Conservation (phyloP, 2,797 vertebrate species). For the Poecilia picta region DNA sequence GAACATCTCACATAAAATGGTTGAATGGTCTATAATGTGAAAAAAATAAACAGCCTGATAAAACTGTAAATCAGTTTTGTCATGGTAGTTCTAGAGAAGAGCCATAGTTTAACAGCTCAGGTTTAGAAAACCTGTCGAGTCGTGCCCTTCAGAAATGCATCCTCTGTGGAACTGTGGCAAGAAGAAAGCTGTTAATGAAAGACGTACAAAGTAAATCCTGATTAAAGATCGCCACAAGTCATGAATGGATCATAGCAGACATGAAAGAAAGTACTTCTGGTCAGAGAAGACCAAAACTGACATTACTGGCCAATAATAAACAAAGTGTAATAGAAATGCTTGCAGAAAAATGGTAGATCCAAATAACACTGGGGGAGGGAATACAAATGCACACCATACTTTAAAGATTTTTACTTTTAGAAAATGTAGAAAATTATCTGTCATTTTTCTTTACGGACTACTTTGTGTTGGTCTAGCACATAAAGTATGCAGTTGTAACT, state of each 20-base stretch:
- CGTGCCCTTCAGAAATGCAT: neutral
- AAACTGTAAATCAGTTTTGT: too few species aligned
- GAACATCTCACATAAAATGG: too few species aligned
- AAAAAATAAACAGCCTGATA: too few species aligned
- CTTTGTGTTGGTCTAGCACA: neutral
- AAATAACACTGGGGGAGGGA: neutral
- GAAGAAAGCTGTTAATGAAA: neutral
- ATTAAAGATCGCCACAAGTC: neutral
- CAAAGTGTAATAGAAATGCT: neutral
- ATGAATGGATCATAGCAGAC: neutral
- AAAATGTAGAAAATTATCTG: neutral
- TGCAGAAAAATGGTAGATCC: neutral
- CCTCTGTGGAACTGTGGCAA: neutral
- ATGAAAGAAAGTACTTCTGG: neutral
- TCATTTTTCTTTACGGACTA: neutral
- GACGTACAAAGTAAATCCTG: neutral
- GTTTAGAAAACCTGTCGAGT: too few species aligned
- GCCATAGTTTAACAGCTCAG: too few species aligned
- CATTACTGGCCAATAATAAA: neutral
- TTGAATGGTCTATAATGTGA: too few species aligned
- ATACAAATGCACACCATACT: neutral
- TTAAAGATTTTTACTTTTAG: neutral
- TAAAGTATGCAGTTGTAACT: neutral
- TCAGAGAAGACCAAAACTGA: neutral
- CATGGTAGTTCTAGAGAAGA: too few species aligned